A percentile compares a stretch with the other conserved stretches of the same genome.
Evolutionary conservation across 2,797 vertebrate species (phyloP).

Genomic region (Cirrhinus molitorella): DNA sequence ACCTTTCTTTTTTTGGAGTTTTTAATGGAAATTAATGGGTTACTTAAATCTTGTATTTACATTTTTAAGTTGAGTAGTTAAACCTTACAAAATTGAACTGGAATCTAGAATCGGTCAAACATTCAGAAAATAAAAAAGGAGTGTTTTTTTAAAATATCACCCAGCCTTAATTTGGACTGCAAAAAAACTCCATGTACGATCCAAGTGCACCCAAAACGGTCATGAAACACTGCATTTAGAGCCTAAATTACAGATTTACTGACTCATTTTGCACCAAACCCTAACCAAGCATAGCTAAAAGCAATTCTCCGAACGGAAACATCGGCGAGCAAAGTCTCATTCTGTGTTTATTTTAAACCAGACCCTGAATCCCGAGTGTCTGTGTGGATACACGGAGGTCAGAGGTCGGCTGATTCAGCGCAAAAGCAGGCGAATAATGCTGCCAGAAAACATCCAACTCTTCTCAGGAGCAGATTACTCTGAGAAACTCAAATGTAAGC

Average conservation of each 20-base stretch:
- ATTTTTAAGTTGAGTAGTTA: neutral
- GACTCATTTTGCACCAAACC: neutral
- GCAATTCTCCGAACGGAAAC: neutral
- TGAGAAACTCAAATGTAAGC: conserved; percentile 36
- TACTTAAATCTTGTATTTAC: neutral
- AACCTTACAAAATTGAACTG: neutral
- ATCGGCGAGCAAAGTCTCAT: conserved; percentile 51
- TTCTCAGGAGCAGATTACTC: conserved; percentile 9
- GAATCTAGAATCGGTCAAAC: too few species aligned
- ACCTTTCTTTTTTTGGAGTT: too few species aligned
- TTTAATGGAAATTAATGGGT: too few species aligned
- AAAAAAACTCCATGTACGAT: neutral
- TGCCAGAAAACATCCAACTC: conserved; percentile 7
- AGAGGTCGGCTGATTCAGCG: conserved; percentile 57
- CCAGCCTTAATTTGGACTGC: neutral
- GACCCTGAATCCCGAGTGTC: conserved; percentile 64
- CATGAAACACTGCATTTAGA: neutral
- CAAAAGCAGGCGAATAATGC: conserved; percentile 19
- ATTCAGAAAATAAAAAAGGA: neutral
- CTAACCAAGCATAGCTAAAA: neutral
- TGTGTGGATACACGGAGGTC: conserved; percentile 60
- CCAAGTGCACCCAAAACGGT: neutral
- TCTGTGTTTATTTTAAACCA: conserved; percentile 65
- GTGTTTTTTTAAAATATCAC: neutral
- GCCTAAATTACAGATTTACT: neutral